A percentile compares a stretch with the other conserved stretches of the same genome.
Conservation (phyloP, 2,113 vertebrate genomes). For the Leptobrachium ailaonicum region DNA sequence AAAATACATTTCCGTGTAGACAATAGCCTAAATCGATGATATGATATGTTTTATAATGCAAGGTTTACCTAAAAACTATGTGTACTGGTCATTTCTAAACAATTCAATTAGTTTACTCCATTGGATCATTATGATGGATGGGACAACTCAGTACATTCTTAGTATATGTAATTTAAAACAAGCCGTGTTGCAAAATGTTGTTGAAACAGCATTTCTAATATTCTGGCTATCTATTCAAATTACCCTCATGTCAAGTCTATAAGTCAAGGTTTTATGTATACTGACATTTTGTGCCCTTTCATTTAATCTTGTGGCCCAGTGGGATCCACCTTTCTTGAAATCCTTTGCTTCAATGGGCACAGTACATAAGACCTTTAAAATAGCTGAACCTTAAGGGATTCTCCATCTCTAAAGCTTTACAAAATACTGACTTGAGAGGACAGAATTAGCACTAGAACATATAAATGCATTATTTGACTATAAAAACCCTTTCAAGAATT, state of each 20-base stretch:
- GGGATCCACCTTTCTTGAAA: neutral
- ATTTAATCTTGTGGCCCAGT: too few relatives aligned
- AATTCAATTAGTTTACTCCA: neutral
- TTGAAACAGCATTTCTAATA: neutral
- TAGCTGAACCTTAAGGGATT: neutral
- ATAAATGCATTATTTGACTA: too few relatives aligned
- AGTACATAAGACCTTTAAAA: slow-evolving; percentile 1
- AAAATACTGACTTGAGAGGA: neutral
- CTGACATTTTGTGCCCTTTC: neutral
- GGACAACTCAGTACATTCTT: neutral
- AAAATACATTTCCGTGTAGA: neutral
- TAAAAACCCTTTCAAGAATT: too few relatives aligned
- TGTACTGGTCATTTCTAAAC: neutral
- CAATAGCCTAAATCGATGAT: too few relatives aligned
- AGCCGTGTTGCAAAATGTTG: neutral
- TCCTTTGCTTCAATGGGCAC: neutral
- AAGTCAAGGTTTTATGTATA: neutral
- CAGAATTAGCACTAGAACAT: neutral
- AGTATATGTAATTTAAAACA: neutral
- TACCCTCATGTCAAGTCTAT: neutral
- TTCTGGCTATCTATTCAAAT: neutral
- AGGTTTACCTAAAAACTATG: neutral
- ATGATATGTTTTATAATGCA: neutral
- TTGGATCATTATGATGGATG: neutral
- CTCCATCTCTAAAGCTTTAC: neutral